Evolutionary conservation across 2,888 invertebrate species (phyloP), one percentile per base, ranked within the genome.

Genomic region (Tolmerus cingulatus): DNA sequence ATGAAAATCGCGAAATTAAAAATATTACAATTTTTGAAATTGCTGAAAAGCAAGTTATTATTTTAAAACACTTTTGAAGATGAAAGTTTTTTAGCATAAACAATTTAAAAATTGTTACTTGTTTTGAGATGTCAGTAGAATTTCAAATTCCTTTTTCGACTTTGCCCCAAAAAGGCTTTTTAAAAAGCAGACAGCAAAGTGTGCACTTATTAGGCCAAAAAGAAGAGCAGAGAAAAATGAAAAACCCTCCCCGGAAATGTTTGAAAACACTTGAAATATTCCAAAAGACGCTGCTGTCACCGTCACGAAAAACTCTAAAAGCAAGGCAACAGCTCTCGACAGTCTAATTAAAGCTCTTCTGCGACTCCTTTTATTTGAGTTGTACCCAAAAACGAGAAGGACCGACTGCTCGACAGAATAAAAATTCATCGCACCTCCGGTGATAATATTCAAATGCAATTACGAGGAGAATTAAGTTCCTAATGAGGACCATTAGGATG

Each of bases 391-490:
- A 46, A 78, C 43, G 27, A 12, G 66, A 27, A 66, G 66, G 12
- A 66, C 23, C 27, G 12, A 66, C 23, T 66, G 34, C 78, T 43
- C 34, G 40, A 40, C 16, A 19, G 43, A 78, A 78, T 46, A 51
- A 79, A 51, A 79, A 79, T 79, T 51, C 79, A 51, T 51, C 79
- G 51, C 79, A 79, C 79, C 79, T 79, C 30, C 23, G 30, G 82
- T 82, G 66, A 82, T 82, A 66, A 82, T 66, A 82, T 82, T 82
- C 82, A 82, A 82, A 82, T 82, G 82, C 82, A 82, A 82, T 82
- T 82, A 82, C 51, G 82, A 57, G 37, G 57, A 66, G 82, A 82
- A 82, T 82, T 82, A 82, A 82, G 82, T 82, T 55, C 66, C 55
- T 82, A 82, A 82, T 82, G 82, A 66, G 82, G 66, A 23, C 82